A percentile compares a stretch with the other conserved stretches of the same genome.
phyloP scores from a whole-genome alignment of 1,140 invertebrate genomes.

The Anastatus disparis region DNA sequence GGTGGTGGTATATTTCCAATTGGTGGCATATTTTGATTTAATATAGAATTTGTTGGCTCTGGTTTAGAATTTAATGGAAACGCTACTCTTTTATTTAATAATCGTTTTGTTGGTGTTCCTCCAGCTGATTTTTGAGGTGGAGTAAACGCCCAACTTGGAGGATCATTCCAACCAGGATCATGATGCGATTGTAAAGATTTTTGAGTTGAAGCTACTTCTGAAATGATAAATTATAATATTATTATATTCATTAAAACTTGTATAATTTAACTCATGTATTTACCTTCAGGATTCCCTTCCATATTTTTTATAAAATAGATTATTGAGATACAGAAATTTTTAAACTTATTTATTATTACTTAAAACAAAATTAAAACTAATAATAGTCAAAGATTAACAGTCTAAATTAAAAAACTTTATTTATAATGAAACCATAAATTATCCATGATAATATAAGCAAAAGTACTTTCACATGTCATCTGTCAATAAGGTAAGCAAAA shows the following conservation, averaged over 20 bases:
- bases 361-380: too few relatives aligned
- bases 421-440: conserved; percentile 6
- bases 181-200: conserved; percentile 54
- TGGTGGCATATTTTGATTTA: conserved; percentile 23
- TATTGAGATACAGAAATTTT: neutral
- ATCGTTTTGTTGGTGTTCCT: conserved; percentile 53
- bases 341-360: neutral
- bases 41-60: conserved; percentile 3
- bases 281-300: conserved; percentile 34
- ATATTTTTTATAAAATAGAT: conserved; percentile 18
- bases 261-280: neutral
- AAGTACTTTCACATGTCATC: conserved; percentile 3
- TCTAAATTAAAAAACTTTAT: neutral
- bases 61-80: conserved; percentile 59
- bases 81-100: conserved; percentile 65
- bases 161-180: conserved; percentile 68
- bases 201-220: conserved; percentile 53
- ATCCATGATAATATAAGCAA: neutral
- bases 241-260: neutral
- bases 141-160: conserved; percentile 62
- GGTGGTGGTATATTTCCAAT: conserved; percentile 46
- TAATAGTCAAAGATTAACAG: too few relatives aligned
- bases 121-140: conserved; percentile 37
- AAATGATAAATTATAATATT: neutral
- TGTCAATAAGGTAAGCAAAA: neutral